Base-by-base conservation (phyloP, 1,140 invertebrate genomes). In the Maniola jurtina region DNA sequence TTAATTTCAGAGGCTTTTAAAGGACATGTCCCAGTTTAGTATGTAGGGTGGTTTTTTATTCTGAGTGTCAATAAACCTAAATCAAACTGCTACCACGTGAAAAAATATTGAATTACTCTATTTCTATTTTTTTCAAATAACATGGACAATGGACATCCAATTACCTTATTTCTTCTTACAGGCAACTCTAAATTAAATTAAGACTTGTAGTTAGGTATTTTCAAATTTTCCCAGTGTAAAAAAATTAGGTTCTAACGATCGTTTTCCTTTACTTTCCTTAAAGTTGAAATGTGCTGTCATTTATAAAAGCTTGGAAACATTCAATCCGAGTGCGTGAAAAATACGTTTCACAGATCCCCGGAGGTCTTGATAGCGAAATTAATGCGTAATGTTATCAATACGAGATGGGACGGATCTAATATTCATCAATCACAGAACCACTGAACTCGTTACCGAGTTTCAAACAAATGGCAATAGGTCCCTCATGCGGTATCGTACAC, bases 371-470 rank as follows among this genome's bases (percentile, higher is more conserved):
- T 77, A 66, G 72, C 68, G 68, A 80, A 80, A 85, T 84, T 84
- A 83, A 83, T 81, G 79, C 66, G 75, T 79, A 76, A 81, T 81
- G 77, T 82, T 85, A 86, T 88, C 83, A 83, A 81, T 81, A 78
- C 76, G 69, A 68, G 74, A 71, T 68, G 64, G 68, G 66, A 69
- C 68, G 71, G 58, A 64, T 67, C 75, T 71, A 72, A 80, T 70
- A 74, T 79, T 83, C 83, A 88, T 88, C 85, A 88, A 84, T 84
- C 82, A 88, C 73, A 66, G 68, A 81, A 76, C 74, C 81, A 74
- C 76, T 79, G 77, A 86, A 81, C 83, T 87, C 80, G 80, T 87
- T 87, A 80, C 81, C 70, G 77, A 86, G 78, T 84, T 83, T 70
- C 76, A 71, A 82, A 80, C 77, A 81, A 86, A 81, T 77, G 78